A percentile compares a stretch with the other conserved stretches of the same genome.
Conservation (phyloP, 35 echinoderm and acorn worm species). For the Diadema setosum region DNA sequence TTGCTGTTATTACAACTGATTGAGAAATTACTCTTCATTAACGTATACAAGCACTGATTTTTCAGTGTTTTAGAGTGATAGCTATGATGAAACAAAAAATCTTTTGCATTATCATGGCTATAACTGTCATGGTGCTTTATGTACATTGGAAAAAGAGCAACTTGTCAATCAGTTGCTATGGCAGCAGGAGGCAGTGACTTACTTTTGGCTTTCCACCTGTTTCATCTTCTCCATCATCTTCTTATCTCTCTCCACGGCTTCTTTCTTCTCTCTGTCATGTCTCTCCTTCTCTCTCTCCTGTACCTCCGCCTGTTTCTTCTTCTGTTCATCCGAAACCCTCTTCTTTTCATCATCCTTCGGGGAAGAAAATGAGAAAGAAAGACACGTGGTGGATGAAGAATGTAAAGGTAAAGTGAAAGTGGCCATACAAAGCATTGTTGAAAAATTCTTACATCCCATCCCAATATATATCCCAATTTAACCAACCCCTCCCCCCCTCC, state of each 20-base stretch:
- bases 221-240: conserved; percentile 47
- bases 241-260: conserved; percentile 45
- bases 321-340: conserved; percentile 14
- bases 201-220: conserved; percentile 44
- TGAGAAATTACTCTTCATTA: too few relatives aligned
- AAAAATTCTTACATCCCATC: too few relatives aligned
- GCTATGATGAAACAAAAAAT: background rate
- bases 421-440: too few relatives aligned
- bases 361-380: background rate
- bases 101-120: background rate
- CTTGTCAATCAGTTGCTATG: background rate
- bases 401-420: too few relatives aligned
- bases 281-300: conserved; percentile 48
- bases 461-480: too few relatives aligned
- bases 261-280: conserved; percentile 49
- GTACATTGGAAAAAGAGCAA: too few relatives aligned
- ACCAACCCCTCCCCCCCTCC: too few relatives aligned
- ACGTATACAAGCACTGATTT: too few relatives aligned
- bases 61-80: background rate
- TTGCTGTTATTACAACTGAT: too few relatives aligned
- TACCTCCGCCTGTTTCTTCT: conserved; percentile 38
- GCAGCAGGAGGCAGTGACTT: background rate
- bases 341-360: conserved; percentile 53
- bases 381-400: background rate
- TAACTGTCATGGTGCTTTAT: too few relatives aligned